These are phyloP conservation scores for Lasiommata megera DNA, from an alignment of 2,888 invertebrate genomes.

Conservation along the genomic window DNA sequence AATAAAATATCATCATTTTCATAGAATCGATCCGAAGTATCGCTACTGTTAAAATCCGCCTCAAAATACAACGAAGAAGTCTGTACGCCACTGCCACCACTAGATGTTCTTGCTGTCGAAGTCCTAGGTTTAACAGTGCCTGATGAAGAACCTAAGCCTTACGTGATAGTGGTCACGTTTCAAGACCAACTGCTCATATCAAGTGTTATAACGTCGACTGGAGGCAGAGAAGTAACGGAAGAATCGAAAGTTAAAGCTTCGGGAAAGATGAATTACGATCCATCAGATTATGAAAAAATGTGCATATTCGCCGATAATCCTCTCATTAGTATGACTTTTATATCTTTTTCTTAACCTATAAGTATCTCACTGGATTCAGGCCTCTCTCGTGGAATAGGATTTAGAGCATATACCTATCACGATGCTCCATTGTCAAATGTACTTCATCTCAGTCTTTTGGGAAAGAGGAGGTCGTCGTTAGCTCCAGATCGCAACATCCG, in stretches of 20 bases:
- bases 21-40: conserved; percentile 41
- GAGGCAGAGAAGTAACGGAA: conserved; percentile 34
- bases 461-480: no score
- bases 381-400: no score
- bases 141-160: conserved; percentile 44
- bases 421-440: no score
- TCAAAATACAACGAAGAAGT: conserved; percentile 37
- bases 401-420: no score
- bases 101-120: conserved; percentile 49
- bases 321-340: conserved; percentile 49
- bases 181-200: conserved; percentile 53
- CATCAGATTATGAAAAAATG: conserved; percentile 69
- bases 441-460: no score
- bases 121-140: conserved; percentile 47
- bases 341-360: no score
- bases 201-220: conserved; percentile 45
- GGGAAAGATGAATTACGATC: conserved; percentile 60
- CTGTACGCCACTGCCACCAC: conserved; percentile 37
- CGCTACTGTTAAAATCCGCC: conserved; percentile 38
- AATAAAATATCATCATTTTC: background rate
- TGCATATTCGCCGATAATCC: conserved; percentile 59
- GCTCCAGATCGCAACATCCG: no score
- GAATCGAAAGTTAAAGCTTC: conserved; percentile 36
- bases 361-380: no score
- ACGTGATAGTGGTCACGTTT: conserved; percentile 51